A percentile compares a stretch with the other conserved stretches of the same genome.
Evolutionary conservation across 2,888 invertebrate species (phyloP).

Genomic region (Eudasyphora cyanicolor): DNA sequence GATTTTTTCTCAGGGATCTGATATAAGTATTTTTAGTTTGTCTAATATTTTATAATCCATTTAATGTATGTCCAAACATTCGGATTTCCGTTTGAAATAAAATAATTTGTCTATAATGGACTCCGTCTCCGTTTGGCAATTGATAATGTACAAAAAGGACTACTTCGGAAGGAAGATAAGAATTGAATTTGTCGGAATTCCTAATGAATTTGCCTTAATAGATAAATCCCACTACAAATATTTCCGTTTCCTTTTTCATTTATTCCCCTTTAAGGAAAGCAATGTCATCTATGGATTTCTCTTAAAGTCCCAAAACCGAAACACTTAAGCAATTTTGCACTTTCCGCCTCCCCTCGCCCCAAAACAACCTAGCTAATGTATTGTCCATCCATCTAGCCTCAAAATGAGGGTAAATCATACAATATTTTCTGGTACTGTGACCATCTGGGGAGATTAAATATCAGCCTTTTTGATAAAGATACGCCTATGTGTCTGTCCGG

Average conservation of each 20-base stretch:
- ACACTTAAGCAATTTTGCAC: background rate
- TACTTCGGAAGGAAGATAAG: background rate
- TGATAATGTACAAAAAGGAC: no score
- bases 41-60: no score
- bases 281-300: background rate
- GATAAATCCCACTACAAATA: background rate
- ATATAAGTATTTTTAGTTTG: no score
- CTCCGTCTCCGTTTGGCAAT: no score
- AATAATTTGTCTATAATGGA: no score
- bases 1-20: no score
- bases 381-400: background rate
- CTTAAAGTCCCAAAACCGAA: background rate
- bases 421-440: background rate
- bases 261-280: background rate
- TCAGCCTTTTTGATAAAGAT: background rate
- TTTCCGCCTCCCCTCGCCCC: background rate
- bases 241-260: background rate
- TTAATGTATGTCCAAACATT: no score
- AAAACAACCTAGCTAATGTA: background rate
- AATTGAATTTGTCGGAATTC: background rate
- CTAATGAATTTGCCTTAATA: background rate
- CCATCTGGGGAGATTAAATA: slow-evolving; percentile 13
- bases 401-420: background rate
- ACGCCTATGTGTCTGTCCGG: background rate
- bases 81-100: no score